Evolutionary conservation across 2,113 vertebrate genomes (phyloP), one percentile per base, ranked within the genome.

Genomic region (Cyprinus carpio): DNA sequence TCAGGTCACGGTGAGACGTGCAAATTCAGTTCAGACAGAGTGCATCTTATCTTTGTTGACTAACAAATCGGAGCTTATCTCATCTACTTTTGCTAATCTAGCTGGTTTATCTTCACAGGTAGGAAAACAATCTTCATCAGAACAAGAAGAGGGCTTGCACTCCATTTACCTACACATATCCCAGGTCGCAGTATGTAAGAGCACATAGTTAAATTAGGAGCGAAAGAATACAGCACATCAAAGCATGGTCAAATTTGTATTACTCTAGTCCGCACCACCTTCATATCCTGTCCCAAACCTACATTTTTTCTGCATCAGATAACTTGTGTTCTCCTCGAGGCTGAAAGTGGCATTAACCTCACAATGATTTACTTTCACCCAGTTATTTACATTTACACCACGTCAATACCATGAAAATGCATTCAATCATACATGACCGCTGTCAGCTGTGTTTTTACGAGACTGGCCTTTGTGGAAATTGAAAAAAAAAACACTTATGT

Each of bases 401-500:
- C 20, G 37, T 46, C 71, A 82, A 76, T 82, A 77, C 81, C 71
- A 49, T 23, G 40, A 27, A 58, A 76, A 82, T 60, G 72, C 31
- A 72, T 62, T 60, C 65, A 78, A n/a, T 67, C 49, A 71, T 81
- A 71, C 64, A n/a, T 27, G 56, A 77, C 40, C 12, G 23, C 37
- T 76, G 34, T 4, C 29, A 25, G 15, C 51, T 64, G 25, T 18
- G 25, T 56, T 51, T 60, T 65, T 40, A 40, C 27, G 31, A 46
- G 37, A 20, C 81, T 67, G 46, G 62, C 74, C 56, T 71, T 67
- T 75, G 62, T n/a, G 27, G 56, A 74, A 85, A 81, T 81, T 67
- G 69, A 86, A 86, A 65, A 82, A 31, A 64, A 49, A 62, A n/a
- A n/a, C 64, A 43, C 76, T 87, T 83, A 78, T 76, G 13, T 58